Percentiles rank a stretch among this genome's conserved stretches.
These are phyloP conservation scores for Megalurothrips usitatus DNA, from an alignment of 2,888 invertebrate genomes.

Conservation along the genomic window DNA sequence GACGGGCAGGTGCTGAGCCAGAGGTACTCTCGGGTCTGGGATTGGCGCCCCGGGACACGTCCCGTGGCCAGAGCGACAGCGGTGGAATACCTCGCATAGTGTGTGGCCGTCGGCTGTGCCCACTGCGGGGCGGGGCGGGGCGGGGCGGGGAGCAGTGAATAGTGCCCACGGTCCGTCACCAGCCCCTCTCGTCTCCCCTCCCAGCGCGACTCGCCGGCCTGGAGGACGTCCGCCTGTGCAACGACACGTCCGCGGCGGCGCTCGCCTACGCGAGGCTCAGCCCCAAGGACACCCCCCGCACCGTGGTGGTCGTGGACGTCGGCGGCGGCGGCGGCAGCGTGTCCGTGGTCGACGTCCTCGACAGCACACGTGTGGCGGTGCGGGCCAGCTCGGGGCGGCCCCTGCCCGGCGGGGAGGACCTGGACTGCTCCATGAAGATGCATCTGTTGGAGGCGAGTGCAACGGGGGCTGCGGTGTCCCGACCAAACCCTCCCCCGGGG, in stretches of 20 bases:
- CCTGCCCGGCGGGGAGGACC: background rate
- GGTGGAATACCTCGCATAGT: no score
- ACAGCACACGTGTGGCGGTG: background rate
- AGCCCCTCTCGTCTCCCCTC: background rate
- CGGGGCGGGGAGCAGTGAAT: background rate
- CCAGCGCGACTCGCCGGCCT: background rate
- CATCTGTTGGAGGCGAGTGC: background rate
- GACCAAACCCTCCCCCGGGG: no score
- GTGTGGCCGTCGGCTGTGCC: no score
- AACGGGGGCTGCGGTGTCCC: background rate
- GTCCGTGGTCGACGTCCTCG: background rate
- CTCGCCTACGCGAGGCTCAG: slow-evolving; percentile 1
- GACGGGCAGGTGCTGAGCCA: background rate
- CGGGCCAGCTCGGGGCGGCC: background rate
- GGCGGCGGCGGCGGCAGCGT: background rate
- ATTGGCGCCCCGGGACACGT: no score
- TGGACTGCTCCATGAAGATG: background rate
- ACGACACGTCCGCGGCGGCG: background rate
- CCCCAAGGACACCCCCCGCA: background rate
- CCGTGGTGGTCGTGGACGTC: background rate
- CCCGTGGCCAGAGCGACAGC: no score
- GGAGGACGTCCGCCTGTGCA: background rate
- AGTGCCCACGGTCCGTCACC: no score
- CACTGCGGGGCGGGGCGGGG: background rate
- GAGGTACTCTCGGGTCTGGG: no score